Evolutionary conservation across 2,888 invertebrate species (phyloP).

Genomic region (Leptogaster cylindrica): DNA sequence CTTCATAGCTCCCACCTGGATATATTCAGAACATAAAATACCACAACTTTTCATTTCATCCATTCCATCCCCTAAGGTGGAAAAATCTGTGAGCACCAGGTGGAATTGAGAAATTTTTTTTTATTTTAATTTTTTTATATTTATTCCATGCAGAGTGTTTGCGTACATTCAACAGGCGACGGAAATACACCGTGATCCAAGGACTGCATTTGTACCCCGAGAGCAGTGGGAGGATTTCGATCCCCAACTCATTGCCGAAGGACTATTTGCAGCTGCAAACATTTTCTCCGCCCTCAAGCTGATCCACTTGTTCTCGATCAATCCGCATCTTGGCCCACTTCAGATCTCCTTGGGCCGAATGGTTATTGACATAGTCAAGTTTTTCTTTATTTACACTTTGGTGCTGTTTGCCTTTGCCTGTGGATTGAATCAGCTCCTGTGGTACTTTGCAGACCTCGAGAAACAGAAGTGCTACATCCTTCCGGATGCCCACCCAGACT

Average conservation of each 20-base stretch:
- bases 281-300: slow-evolving; percentile 91
- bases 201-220: slow-evolving; percentile 76
- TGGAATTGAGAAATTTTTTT: too few species aligned
- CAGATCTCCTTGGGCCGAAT: slow-evolving; percentile 90
- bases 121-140: too few species aligned
- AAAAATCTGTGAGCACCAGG: too few species aligned
- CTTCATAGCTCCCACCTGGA: too few species aligned
- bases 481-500: slow-evolving; percentile 75
- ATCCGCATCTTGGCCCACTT: slow-evolving; percentile 89
- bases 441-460: slow-evolving; percentile 91
- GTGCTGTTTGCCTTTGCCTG: slow-evolving; percentile 93
- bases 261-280: slow-evolving; percentile 93
- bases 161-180: slow-evolving; percentile 78
- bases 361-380: slow-evolving; percentile 91
- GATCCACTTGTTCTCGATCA: slow-evolving; percentile 90
- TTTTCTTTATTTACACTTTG: slow-evolving; percentile 86
- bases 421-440: slow-evolving; percentile 88
- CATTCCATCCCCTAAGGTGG: too few species aligned
- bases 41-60: too few species aligned
- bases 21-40: too few species aligned
- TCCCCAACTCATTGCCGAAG: slow-evolving; percentile 91
- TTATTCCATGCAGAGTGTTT: slow-evolving; percentile 69
- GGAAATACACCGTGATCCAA: slow-evolving; percentile 72
- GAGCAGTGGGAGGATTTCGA: slow-evolving; percentile 93
- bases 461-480: slow-evolving; percentile 75